Evolutionary conservation across 1,140 invertebrate genomes (phyloP).

Genomic region (Conus betulinus): DNA sequence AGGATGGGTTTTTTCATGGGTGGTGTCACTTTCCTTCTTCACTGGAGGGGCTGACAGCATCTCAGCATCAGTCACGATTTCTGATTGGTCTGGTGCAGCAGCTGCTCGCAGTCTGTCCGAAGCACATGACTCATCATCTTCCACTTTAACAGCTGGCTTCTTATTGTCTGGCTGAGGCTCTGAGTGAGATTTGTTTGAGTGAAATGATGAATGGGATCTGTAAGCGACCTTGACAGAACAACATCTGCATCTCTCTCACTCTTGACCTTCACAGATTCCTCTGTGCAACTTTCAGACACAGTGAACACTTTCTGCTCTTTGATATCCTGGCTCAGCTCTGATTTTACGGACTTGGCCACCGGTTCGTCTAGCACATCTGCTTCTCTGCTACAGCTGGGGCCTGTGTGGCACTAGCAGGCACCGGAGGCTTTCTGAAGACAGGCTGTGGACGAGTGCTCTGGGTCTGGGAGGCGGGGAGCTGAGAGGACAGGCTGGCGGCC

Average conservation of each 20-base stretch:
- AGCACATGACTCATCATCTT: not conserved
- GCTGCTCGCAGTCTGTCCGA: not conserved
- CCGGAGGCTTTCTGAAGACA: not conserved
- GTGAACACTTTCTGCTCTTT: not conserved
- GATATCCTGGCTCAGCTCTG: not conserved
- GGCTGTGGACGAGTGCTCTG: not conserved
- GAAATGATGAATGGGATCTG: too few relatives aligned
- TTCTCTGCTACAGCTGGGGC: not conserved
- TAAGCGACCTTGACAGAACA: not conserved
- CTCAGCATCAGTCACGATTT: not conserved
- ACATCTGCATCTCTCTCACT: not conserved
- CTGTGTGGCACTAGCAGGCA: not conserved
- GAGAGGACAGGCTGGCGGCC: slow-evolving; percentile 11
- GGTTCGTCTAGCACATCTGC: too few relatives aligned
- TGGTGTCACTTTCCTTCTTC: not conserved
- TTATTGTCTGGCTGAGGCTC: not conserved
- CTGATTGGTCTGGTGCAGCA: not conserved
- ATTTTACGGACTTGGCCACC: not conserved
- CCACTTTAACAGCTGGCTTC: not conserved
- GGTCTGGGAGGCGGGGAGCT: not conserved
- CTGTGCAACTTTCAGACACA: not conserved
- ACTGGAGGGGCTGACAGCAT: not conserved
- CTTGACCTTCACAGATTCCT: not conserved
- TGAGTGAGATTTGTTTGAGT: not conserved
- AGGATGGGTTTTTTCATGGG: not conserved